These are phyloP conservation scores for Calidris pygmaea DNA, from an alignment of 2,113 vertebrate species.

Conservation along the genomic window DNA sequence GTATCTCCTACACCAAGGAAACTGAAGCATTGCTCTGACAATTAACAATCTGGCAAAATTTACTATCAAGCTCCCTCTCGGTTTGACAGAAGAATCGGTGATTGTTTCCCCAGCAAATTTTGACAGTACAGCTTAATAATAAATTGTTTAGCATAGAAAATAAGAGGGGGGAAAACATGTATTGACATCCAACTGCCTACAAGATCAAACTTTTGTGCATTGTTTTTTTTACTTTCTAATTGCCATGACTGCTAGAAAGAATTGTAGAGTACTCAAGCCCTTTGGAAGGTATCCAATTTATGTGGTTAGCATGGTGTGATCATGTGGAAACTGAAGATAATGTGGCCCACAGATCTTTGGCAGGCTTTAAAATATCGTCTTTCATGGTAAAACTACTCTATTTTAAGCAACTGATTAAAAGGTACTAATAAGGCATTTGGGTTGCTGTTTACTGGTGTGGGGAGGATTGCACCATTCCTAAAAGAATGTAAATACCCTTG, in stretches of 20 bases:
- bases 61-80: neutral
- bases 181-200: neutral
- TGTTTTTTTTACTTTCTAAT: neutral
- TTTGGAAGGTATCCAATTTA: neutral
- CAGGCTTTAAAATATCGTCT: conserved; percentile 3
- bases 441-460: neutral
- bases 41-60: neutral
- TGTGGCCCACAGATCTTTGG: neutral
- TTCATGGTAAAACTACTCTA: conserved; percentile 16
- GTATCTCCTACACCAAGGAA: neutral
- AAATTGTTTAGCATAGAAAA: neutral
- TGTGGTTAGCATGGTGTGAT: neutral
- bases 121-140: neutral
- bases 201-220: neutral
- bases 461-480: neutral
- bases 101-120: neutral
- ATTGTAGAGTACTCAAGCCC: neutral
- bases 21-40: neutral
- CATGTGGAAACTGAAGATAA: conserved; percentile 29
- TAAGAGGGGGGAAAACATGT: no score
- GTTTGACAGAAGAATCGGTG: neutral
- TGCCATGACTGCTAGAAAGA: neutral
- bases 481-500: neutral
- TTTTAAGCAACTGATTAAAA: neutral
- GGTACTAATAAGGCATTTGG: neutral